Conservation (phyloP, 30 jellyfish, hydroid and myxozoan species). For the Aurelia aurita region DNA sequence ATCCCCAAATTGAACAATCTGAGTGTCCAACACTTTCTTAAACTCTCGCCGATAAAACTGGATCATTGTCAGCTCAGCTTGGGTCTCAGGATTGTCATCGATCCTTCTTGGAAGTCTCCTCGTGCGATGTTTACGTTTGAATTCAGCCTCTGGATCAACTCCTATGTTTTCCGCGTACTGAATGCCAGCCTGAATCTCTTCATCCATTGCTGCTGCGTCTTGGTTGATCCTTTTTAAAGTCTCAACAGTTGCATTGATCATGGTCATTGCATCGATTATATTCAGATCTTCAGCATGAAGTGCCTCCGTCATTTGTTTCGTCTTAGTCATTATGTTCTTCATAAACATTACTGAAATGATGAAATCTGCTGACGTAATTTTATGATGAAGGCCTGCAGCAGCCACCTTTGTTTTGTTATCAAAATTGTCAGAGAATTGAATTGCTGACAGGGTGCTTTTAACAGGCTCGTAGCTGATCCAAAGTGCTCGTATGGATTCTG, state of each 20-base stretch:
- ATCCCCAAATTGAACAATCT: no score
- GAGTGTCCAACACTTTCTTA: no score
- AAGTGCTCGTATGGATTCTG: conserved; percentile 60
- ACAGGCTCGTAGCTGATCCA: conserved; percentile 33
- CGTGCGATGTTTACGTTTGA: conserved; percentile 29
- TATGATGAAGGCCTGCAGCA: conserved; percentile 15
- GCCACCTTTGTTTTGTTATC: conserved; percentile 17
- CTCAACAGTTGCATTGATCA: conserved; percentile 19
- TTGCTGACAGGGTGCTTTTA: conserved; percentile 2
- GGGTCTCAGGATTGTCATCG: conserved; percentile 48
- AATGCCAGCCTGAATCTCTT: conserved; percentile 16
- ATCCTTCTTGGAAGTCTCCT: conserved; percentile 32
- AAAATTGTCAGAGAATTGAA: conserved; percentile 4
- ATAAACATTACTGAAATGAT: conserved; percentile 31
- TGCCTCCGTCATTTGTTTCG: conserved; percentile 39
- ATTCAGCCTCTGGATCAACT: conserved; percentile 34
- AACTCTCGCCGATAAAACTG: conserved; percentile 49
- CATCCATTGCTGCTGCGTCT: conserved; percentile 13
- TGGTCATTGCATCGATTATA: conserved; percentile 42
- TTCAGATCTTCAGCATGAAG: conserved; percentile 40
- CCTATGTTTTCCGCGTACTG: conserved; percentile 41
- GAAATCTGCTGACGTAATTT: conserved; percentile 40
- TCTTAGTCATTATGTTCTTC: conserved; percentile 50
- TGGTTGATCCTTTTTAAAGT: conserved; percentile 8
- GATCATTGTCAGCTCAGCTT: conserved; percentile 15